Conservation (phyloP, 1,140 invertebrate genomes). For the Aphelenchoides fujianensis region DNA sequence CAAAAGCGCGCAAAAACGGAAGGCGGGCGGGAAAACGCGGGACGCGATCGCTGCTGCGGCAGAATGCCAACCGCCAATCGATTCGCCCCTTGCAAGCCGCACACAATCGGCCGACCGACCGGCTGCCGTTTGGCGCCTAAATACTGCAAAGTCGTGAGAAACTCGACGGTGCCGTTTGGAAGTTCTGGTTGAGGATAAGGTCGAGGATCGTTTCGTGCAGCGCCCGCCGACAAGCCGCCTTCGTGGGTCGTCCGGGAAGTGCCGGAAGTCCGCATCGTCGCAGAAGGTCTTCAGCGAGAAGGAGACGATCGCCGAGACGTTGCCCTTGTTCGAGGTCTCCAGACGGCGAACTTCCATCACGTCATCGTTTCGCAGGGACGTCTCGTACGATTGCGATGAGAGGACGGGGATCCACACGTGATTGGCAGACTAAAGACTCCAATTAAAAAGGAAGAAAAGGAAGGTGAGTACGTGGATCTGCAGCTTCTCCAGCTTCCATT, state of each 20-base stretch:
- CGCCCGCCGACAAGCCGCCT: neutral
- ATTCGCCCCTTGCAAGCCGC: too few relatives aligned
- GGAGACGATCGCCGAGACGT: constrained; percentile 52
- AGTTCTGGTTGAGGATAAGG: too few relatives aligned
- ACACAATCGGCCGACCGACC: too few relatives aligned
- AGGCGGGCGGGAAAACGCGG: too few relatives aligned
- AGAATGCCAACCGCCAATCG: too few relatives aligned
- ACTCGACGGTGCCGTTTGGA: neutral
- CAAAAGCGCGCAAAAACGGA: too few relatives aligned
- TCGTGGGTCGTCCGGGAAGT: constrained; percentile 57
- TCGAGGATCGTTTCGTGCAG: neutral
- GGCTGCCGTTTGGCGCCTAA: too few relatives aligned
- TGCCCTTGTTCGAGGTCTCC: constrained; percentile 48
- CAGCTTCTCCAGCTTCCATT: constrained; percentile 56
- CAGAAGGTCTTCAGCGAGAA: constrained; percentile 59
- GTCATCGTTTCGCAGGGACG: constrained; percentile 55
- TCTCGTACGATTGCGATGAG: constrained; percentile 26
- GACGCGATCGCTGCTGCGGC: too few relatives aligned
- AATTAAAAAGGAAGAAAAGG: constrained; percentile 51
- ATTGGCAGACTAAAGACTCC: constrained; percentile 38
- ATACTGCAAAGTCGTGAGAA: too few relatives aligned
- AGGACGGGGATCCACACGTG: constrained; percentile 23
- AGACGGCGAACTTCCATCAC: constrained; percentile 54
- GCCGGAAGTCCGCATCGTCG: constrained; percentile 57
- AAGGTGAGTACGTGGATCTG: constrained; percentile 58